Evolutionary conservation across 1,140 invertebrate genomes (phyloP).

Genomic region (Tigriopus japonicus): DNA sequence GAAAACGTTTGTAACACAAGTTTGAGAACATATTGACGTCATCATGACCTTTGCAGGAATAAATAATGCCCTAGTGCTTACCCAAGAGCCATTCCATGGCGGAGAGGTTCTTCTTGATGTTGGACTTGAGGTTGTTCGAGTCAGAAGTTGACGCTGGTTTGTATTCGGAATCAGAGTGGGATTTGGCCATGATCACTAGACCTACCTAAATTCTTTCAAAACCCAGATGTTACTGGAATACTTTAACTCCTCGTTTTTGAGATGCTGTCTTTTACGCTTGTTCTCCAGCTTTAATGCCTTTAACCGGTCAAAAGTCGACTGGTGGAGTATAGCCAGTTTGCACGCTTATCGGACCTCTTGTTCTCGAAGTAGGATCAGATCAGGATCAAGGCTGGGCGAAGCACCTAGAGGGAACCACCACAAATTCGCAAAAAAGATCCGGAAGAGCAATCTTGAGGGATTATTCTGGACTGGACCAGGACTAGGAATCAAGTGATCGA

Average conservation of each 20-base stretch:
- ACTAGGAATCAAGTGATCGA: too few species aligned
- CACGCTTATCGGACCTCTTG: not conserved
- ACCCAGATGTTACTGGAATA: slow-evolving; percentile 7
- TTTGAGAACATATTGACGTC: too few species aligned
- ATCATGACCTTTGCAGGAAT: too few species aligned
- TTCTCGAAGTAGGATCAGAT: too few species aligned
- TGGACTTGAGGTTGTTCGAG: not conserved
- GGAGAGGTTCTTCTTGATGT: slow-evolving; percentile 1
- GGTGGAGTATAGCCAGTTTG: slow-evolving; percentile 14
- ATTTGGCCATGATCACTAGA: not conserved
- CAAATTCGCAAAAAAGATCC: too few species aligned
- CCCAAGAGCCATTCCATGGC: slow-evolving; percentile 11
- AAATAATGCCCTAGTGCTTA: not conserved
- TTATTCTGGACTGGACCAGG: too few species aligned
- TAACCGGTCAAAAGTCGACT: not conserved
- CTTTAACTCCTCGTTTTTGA: slow-evolving; percentile 5
- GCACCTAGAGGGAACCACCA: too few species aligned
- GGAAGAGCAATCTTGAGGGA: too few species aligned
- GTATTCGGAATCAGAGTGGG: not conserved
- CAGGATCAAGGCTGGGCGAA: too few species aligned
- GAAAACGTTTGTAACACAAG: too few species aligned
- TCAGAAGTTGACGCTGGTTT: not conserved
- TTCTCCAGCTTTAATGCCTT: slow-evolving; percentile 6
- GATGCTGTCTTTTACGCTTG: not conserved
- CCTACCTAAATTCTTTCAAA: slow-evolving; percentile 10